Percentiles rank a stretch among this genome's conserved stretches.
These are phyloP conservation scores for Gopherus evgoodei DNA, from an alignment of 2,113 vertebrate species.

Conservation along the genomic window DNA sequence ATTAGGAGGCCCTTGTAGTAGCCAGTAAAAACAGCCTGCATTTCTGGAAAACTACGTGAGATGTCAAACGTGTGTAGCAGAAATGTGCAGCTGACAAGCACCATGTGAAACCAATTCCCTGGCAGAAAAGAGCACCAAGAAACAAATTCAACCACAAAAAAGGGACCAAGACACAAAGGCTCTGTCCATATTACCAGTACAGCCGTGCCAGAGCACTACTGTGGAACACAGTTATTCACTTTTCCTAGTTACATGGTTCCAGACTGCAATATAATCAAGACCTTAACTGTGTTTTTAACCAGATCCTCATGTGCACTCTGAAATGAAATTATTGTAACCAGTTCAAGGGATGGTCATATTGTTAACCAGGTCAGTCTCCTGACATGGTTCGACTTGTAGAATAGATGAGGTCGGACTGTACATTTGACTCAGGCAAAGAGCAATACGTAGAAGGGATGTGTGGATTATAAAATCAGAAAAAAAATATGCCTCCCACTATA, in stretches of 20 bases:
- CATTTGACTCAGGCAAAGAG: background rate
- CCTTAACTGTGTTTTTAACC: background rate
- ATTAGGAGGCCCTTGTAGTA: background rate
- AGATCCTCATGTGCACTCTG: background rate
- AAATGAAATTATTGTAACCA: background rate
- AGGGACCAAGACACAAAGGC: background rate
- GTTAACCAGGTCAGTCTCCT: background rate
- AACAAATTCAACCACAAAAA: background rate
- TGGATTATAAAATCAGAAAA: background rate
- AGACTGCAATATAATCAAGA: background rate
- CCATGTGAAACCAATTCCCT: background rate
- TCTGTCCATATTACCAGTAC: background rate
- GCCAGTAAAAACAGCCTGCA: background rate
- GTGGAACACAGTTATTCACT: background rate
- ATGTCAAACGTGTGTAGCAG: background rate
- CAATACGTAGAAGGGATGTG: slow-evolving; percentile 4
- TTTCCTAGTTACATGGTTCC: background rate
- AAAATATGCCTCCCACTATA: background rate
- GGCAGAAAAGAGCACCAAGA: background rate
- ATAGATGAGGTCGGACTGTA: background rate
- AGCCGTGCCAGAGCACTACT: background rate
- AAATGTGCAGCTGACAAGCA: background rate
- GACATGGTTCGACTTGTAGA: background rate
- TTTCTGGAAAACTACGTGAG: background rate
- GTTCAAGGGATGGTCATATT: background rate